phyloP scores from a whole-genome alignment of 2,797 vertebrate genomes.

The Epinephelus malabaricus region DNA sequence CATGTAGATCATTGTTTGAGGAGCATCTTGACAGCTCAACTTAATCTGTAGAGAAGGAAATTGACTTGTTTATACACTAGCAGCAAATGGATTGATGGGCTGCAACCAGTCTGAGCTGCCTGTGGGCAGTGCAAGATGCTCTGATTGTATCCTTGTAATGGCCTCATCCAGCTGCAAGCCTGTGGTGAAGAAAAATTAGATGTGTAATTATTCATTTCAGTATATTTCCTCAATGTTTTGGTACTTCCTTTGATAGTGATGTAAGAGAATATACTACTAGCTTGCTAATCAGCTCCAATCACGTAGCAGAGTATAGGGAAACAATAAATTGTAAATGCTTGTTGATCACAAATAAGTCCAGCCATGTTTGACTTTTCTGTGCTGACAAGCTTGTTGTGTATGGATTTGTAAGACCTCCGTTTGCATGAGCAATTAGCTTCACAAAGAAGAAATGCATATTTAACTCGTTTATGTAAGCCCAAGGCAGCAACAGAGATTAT shows the following conservation, averaged over 20 bases:
- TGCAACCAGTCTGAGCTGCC: constrained; percentile 14
- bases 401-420: constrained; percentile 11
- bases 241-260: background rate
- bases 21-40: constrained; percentile 49
- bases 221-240: background rate
- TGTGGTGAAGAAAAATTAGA: constrained; percentile 3
- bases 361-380: constrained; percentile 1
- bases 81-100: constrained; percentile 45
- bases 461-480: background rate
- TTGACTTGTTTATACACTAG: constrained; percentile 39
- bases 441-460: constrained; percentile 15
- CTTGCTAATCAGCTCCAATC: constrained; percentile 17
- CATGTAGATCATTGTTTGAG: constrained; percentile 46
- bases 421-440: constrained; percentile 17
- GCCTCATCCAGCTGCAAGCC: constrained; percentile 2
- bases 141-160: background rate
- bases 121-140: constrained; percentile 7
- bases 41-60: constrained; percentile 35
- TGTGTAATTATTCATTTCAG: background rate
- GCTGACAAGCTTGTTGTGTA: background rate
- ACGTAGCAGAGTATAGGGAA: background rate
- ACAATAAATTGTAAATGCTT: constrained; percentile 1
- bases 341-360: background rate
- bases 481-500: constrained; percentile 8
- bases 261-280: constrained; percentile 1